phyloP scores from a whole-genome alignment of 2,797 vertebrate species.

The Lerista edwardsae region DNA sequence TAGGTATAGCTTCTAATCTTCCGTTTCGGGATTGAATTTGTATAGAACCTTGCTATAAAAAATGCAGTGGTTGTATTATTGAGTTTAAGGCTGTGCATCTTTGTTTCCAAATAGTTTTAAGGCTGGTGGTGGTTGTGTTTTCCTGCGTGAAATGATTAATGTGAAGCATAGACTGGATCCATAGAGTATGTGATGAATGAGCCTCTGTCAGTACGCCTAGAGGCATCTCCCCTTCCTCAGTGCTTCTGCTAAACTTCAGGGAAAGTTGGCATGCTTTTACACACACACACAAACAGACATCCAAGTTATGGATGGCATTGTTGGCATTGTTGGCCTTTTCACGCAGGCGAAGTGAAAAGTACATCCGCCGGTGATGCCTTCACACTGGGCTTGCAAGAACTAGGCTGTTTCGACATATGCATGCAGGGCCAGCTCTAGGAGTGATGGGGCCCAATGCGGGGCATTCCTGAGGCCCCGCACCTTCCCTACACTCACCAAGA shows the following conservation, averaged over 20 bases:
- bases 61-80: conserved; percentile 49
- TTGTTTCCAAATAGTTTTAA: conserved; percentile 71
- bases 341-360: no score
- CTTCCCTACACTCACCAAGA: no score
- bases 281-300: no score
- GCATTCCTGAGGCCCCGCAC: no score
- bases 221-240: conserved; percentile 72
- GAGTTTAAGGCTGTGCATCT: conserved; percentile 65
- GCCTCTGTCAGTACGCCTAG: conserved; percentile 69
- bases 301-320: no score
- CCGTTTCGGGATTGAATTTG: conserved; percentile 12
- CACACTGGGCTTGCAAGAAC: no score
- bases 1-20: conserved; percentile 50
- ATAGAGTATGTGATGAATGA: conserved; percentile 70
- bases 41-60: conserved; percentile 43
- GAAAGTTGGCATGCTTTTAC: conserved; percentile 74
- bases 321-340: no score
- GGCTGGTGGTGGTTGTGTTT: conserved; percentile 4
- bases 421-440: no score
- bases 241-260: conserved; percentile 72
- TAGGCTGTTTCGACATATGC: no score
- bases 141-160: conserved; percentile 75
- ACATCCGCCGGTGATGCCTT: no score
- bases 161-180: conserved; percentile 51
- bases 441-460: no score